phyloP scores from a whole-genome alignment of 2,888 invertebrate genomes.

The Cryptops parisi region DNA sequence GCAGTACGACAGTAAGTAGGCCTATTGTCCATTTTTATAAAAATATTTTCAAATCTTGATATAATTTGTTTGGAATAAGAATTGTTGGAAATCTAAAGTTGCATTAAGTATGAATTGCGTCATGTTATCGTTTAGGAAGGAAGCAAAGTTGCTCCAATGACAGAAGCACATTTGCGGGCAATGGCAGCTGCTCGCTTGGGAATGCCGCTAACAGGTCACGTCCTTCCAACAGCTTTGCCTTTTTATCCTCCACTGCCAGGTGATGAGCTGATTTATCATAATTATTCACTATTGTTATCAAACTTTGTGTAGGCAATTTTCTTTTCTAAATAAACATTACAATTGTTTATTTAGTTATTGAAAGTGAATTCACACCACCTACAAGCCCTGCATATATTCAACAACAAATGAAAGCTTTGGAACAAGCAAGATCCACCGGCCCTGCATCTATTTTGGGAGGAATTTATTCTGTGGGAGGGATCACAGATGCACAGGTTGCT shows the following conservation, averaged over 20 bases:
- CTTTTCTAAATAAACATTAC: too few relatives aligned
- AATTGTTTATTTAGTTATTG: conserved; percentile 32
- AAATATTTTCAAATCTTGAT: conserved; percentile 1
- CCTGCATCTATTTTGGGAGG: conserved; percentile 26
- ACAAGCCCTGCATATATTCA: conserved; percentile 37
- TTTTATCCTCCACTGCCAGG: conserved; percentile 53
- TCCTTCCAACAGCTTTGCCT: conserved; percentile 50
- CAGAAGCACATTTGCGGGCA: conserved; percentile 63
- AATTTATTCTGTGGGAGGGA: conserved; percentile 28
- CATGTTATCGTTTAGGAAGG: conserved; percentile 34
- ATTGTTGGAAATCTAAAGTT: background rate
- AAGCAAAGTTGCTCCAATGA: conserved; percentile 44
- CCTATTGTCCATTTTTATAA: too few relatives aligned
- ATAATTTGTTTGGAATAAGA: conserved; percentile 4
- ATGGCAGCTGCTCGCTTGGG: conserved; percentile 51
- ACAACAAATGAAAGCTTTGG: conserved; percentile 42
- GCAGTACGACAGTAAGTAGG: conserved; percentile 19
- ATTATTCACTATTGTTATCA: too few relatives aligned
- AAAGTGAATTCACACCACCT: conserved; percentile 36
- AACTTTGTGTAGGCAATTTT: too few relatives aligned
- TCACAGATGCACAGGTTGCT: conserved; percentile 33
- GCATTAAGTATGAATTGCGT: too few relatives aligned
- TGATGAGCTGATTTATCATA: too few relatives aligned
- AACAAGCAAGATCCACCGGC: conserved; percentile 30
- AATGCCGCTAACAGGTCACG: conserved; percentile 48